Evolutionary conservation across 2,797 vertebrate genomes (phyloP), one percentile per base, ranked within the genome.

Genomic region (Morus bassanus): DNA sequence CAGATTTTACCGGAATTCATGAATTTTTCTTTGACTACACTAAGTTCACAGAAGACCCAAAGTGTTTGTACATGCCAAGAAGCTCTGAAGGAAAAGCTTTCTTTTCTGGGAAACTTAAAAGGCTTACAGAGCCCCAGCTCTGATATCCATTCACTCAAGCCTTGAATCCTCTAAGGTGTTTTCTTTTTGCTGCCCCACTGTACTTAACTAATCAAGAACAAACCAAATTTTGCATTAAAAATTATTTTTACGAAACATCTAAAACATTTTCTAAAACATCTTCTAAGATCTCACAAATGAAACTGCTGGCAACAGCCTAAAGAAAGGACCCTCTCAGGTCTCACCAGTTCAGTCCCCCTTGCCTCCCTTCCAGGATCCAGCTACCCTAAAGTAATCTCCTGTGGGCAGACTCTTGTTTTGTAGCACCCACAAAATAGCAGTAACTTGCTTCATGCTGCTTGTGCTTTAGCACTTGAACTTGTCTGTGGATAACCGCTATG

Each of bases 401-500:
- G 41, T 33, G 41, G 43, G 10, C 33, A 69, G 10, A 50, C 7
- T 13, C 33, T 31, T 39, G 25, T 50, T 81, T 57, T 61, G 46
- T 39, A 87, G 63, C 63, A 63, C 22, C 31, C 35, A 48, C 24
- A 45, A 74, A 80, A 75, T 15, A 56, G 13, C 46, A 60, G 7
- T 17, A 64, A 54, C 3, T 57, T 10, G 13, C 33, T 67, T 92
- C 39, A 48, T 19, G 48, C 37, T 77, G 23, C 35, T 25, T 53
- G 22, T n/a, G 51, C 57, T 84, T 88, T 21, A 72, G 61, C 48
- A 75, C 28, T 77, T 68, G 16, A 84, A 25, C 24, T 48, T 39
- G 12, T 13, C 17, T 51, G 24, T 8, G 45, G 30, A 11, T 10
- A 54, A n/a, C 28, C 0, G 0, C 22, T 37, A 9, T 3, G 14